These are phyloP conservation scores for Hetaerina americana DNA, from an alignment of 1,140 invertebrate genomes.

Conservation along the genomic window DNA sequence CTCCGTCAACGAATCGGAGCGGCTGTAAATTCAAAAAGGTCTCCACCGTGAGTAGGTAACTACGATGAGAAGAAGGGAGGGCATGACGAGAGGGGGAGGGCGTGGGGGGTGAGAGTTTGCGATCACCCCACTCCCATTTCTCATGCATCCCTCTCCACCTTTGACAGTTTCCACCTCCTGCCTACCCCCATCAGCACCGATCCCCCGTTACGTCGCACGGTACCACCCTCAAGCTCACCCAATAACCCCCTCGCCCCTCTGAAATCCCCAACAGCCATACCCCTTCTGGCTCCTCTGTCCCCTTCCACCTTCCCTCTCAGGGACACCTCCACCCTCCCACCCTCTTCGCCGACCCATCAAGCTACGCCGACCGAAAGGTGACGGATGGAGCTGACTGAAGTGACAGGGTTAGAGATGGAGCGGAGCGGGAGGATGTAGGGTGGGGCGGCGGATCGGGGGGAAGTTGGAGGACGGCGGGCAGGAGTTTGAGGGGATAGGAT, in stretches of 20 bases:
- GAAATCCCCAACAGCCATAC: no score
- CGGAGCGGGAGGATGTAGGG: not conserved
- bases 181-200: not conserved
- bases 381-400: not conserved
- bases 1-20: not conserved
- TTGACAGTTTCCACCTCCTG: not conserved
- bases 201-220: not conserved
- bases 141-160: not conserved
- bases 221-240: no score
- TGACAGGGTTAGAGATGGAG: not conserved
- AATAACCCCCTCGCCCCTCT: no score
- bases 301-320: not conserved
- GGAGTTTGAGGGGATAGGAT: no score
- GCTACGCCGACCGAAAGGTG: not conserved
- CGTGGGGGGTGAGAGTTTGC: not conserved
- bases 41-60: no score
- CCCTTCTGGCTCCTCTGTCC: not conserved
- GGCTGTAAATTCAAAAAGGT: not conserved
- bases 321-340: no score
- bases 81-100: not conserved
- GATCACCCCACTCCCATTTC: not conserved
- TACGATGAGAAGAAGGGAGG: no score
- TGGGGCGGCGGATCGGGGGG: no score
- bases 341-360: not conserved
- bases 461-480: no score